Evolutionary conservation across 2,113 vertebrate species (phyloP).

Genomic region (Eptatretus burgeri): DNA sequence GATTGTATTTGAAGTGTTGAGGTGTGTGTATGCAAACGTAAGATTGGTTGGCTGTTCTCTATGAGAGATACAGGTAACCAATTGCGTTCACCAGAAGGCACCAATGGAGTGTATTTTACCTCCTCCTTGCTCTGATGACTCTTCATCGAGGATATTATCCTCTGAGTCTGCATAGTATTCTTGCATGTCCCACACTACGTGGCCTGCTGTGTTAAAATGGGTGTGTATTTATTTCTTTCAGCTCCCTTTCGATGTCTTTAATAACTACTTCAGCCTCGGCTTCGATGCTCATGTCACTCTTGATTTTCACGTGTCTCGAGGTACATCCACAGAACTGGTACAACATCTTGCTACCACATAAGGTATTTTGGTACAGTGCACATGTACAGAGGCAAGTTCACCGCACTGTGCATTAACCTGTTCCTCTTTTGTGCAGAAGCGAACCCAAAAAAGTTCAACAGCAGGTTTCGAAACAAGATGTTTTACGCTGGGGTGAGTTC

Average conservation of each 20-base stretch:
- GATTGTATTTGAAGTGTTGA: too few species aligned
- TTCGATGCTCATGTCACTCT: slow-evolving; percentile 38
- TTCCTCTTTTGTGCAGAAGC: slow-evolving; percentile 31
- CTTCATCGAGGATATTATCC: too few species aligned
- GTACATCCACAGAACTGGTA: slow-evolving; percentile 14
- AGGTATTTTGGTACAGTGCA: slow-evolving; percentile 12
- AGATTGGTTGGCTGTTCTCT: too few species aligned
- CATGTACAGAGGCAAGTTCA: not conserved
- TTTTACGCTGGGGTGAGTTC: slow-evolving; percentile 74
- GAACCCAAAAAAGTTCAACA: slow-evolving; percentile 88
- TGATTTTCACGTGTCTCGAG: slow-evolving; percentile 42
- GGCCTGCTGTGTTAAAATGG: too few species aligned
- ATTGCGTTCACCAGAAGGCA: too few species aligned
- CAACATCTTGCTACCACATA: slow-evolving; percentile 13
- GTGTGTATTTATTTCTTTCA: slow-evolving; percentile 10
- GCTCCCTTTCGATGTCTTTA: slow-evolving; percentile 43
- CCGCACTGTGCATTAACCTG: not conserved
- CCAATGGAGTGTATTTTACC: too few species aligned
- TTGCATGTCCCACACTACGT: too few species aligned
- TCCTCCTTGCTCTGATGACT: too few species aligned
- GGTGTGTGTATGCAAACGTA: too few species aligned
- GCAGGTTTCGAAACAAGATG: slow-evolving; percentile 85
- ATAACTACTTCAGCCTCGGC: slow-evolving; percentile 45
- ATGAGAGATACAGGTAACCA: too few species aligned
- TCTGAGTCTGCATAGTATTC: too few species aligned